phyloP scores from a whole-genome alignment of 2,888 invertebrate genomes.

The Phalera bucephala region DNA sequence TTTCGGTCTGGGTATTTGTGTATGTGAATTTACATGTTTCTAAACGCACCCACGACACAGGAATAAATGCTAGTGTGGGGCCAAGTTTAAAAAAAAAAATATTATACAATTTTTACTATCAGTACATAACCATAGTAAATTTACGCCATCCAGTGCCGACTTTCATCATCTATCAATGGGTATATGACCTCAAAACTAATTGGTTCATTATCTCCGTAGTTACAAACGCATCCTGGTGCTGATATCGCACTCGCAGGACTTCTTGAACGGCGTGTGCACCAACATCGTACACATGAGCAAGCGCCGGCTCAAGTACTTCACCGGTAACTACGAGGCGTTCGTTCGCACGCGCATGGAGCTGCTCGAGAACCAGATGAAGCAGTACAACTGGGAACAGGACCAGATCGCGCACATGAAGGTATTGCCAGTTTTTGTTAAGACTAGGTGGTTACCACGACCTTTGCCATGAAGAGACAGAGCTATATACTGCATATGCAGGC shows the following conservation, averaged over 20 bases:
- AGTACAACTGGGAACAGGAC: conserved; percentile 99
- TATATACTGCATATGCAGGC: too few species aligned
- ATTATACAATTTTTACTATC: too few species aligned
- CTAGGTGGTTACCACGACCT: neutral
- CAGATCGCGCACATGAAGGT: conserved; percentile 99
- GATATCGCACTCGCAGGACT: conserved; percentile 99
- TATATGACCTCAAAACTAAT: too few species aligned
- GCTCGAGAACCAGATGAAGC: conserved; percentile 99
- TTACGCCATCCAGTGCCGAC: too few species aligned
- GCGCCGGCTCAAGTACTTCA: conserved; percentile 96
- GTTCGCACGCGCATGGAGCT: conserved; percentile 96
- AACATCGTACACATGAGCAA: conserved; percentile 98
- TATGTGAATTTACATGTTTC: too few species aligned
- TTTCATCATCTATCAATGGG: too few species aligned
- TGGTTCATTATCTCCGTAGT: too few species aligned
- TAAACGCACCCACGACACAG: too few species aligned
- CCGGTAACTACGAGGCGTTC: conserved; percentile 98
- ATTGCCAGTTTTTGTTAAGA: neutral
- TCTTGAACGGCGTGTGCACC: conserved; percentile 98
- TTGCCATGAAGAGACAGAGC: neutral
- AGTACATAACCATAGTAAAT: too few species aligned
- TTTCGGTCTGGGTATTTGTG: too few species aligned
- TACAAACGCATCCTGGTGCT: conserved; percentile 98
- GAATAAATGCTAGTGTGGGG: too few species aligned
- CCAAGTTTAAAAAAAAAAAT: too few species aligned